phyloP scores from a whole-genome alignment of 2,888 invertebrate species.

The Pyrrhosoma nymphula region DNA sequence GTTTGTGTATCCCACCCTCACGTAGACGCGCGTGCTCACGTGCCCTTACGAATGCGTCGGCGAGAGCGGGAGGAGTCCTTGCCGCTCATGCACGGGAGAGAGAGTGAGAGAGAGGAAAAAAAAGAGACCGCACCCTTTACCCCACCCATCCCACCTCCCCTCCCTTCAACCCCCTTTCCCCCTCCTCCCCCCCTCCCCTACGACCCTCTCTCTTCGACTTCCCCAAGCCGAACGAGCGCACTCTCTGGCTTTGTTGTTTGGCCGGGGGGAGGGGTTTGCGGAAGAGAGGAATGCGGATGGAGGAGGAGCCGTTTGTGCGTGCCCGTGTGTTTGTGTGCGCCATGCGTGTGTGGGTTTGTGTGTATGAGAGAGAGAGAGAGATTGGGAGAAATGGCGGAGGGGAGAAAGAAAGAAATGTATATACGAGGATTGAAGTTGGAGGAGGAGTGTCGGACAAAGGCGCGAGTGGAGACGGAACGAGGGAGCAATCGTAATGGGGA shows the following conservation, averaged over 20 bases:
- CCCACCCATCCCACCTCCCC: too few species aligned
- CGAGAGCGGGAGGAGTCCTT: neutral
- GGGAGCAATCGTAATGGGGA: too few species aligned
- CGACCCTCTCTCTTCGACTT: neutral
- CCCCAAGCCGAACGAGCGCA: neutral
- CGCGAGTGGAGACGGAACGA: too few species aligned
- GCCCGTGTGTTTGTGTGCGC: neutral
- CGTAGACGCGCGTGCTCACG: neutral
- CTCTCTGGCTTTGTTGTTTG: neutral
- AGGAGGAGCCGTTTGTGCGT: neutral
- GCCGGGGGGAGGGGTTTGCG: neutral
- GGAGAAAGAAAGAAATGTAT: too few species aligned
- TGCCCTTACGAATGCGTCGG: neutral
- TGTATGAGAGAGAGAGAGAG: too few species aligned
- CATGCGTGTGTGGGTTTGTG: neutral
- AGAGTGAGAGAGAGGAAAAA: too few species aligned
- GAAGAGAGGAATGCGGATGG: conserved; percentile 3
- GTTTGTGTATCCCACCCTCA: neutral
- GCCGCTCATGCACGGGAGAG: too few species aligned
- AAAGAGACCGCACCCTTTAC: neutral
- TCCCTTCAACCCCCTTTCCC: neutral
- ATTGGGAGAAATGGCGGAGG: neutral
- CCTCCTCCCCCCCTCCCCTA: conserved; percentile 67
- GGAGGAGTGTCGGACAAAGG: too few species aligned
- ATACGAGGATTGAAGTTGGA: too few species aligned